Conservation (phyloP, 2,888 invertebrate species). For the Cosmopolites sordidus region DNA sequence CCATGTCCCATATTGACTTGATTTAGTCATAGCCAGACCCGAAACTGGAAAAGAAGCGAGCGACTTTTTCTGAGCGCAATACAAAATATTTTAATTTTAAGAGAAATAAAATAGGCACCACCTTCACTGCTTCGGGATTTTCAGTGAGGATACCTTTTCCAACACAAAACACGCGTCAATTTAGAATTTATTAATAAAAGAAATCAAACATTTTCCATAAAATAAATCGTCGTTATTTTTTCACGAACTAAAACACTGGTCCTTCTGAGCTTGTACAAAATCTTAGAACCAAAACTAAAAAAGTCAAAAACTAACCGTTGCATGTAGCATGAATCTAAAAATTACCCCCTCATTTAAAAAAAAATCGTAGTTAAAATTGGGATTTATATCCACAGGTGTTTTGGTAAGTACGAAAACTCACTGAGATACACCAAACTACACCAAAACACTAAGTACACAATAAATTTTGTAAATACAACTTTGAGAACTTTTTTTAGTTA, state of each 20-base stretch:
- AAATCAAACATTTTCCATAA: no score
- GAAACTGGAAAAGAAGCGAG: no score
- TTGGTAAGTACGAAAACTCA: constrained; percentile 26
- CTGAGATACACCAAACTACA: constrained; percentile 23
- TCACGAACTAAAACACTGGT: background rate
- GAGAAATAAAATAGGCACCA: no score
- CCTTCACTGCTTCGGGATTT: no score
- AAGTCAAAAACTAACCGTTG: background rate
- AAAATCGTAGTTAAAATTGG: constrained; percentile 10
- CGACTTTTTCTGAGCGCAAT: no score
- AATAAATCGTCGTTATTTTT: background rate
- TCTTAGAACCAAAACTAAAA: constrained; percentile 21
- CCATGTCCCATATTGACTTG: no score
- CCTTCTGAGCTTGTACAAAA: constrained; percentile 17
- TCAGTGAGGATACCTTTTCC: no score
- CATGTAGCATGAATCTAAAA: constrained; percentile 20
- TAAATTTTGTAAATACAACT: constrained; percentile 27
- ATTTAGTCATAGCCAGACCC: no score
- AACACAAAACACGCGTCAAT: no score
- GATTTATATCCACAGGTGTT: constrained; percentile 13
- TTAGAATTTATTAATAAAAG: no score
- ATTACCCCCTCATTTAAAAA: constrained; percentile 1
- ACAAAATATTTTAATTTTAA: no score
- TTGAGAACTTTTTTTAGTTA: constrained; percentile 10
- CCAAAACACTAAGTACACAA: constrained; percentile 26